A percentile compares a stretch with the other conserved stretches of the same genome.
Conservation (phyloP, 2,888 invertebrate species). For the Protodeltote pygarga region DNA sequence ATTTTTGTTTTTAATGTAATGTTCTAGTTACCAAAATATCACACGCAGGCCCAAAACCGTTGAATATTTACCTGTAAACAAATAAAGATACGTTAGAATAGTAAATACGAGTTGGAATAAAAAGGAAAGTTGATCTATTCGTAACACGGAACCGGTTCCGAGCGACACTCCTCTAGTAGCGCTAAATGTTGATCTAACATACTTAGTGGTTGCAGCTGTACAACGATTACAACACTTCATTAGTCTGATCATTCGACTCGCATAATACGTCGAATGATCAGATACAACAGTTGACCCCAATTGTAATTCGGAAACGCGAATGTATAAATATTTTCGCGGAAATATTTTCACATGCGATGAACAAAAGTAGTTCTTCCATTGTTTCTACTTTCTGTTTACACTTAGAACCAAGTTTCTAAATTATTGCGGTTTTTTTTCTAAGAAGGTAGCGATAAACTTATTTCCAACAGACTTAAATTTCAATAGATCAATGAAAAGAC, state of each 20-base stretch:
- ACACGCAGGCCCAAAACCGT: slow-evolving; percentile 1
- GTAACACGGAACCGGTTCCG: slow-evolving; percentile 42
- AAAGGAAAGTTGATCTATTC: slow-evolving; percentile 55
- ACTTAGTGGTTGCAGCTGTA: slow-evolving; percentile 13
- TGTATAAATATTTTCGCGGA: too few species aligned
- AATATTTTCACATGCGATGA: too few species aligned
- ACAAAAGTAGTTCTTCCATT: too few species aligned
- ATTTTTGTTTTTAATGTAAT: slow-evolving; percentile 2
- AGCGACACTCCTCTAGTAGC: slow-evolving; percentile 13
- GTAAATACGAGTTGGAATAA: slow-evolving; percentile 36
- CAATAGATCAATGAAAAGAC: too few species aligned
- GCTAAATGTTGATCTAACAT: slow-evolving; percentile 1
- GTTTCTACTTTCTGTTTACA: too few species aligned
- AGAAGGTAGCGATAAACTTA: too few species aligned
- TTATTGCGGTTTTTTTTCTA: too few species aligned
- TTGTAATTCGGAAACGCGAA: too few species aligned
- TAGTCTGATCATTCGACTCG: slow-evolving; percentile 7
- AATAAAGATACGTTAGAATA: slow-evolving; percentile 35
- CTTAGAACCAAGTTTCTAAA: too few species aligned
- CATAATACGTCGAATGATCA: slow-evolving; percentile 15
- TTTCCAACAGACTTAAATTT: too few species aligned
- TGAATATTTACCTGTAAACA: slow-evolving; percentile 60
- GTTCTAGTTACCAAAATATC: slow-evolving; percentile 23
- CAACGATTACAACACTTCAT: slow-evolving; percentile 28
- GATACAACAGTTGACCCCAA: background rate